phyloP scores from a whole-genome alignment of 2,113 vertebrate genomes.

The Lucifuga dentata region DNA sequence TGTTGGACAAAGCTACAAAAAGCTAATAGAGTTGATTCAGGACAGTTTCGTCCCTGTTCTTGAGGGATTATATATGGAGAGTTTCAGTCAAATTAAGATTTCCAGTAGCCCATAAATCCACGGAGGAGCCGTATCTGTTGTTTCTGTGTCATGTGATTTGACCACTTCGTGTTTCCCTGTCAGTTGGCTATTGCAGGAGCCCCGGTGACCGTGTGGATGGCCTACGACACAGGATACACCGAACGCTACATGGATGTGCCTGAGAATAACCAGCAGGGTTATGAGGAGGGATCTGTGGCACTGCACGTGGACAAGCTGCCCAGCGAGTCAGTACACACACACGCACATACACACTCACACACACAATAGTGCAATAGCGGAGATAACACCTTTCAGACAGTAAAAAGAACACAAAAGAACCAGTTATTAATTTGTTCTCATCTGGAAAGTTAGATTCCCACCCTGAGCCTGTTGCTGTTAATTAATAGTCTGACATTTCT shows the following conservation, averaged over 20 bases:
- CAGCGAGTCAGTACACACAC: slow-evolving; percentile 89
- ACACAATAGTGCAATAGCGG: not conserved
- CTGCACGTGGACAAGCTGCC: slow-evolving; percentile 97
- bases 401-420: too few relatives aligned
- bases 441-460: too few relatives aligned
- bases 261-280: slow-evolving; percentile 96
- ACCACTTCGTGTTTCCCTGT: not conserved
- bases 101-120: too few relatives aligned
- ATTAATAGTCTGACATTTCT: too few relatives aligned
- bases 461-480: too few relatives aligned
- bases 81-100: not conserved
- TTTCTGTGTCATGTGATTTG: not conserved
- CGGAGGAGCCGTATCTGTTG: too few relatives aligned
- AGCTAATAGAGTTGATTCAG: not conserved
- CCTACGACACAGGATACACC: slow-evolving; percentile 96
- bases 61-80: not conserved
- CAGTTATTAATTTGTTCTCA: not conserved
- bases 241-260: slow-evolving; percentile 98
- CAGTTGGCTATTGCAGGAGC: slow-evolving; percentile 96
- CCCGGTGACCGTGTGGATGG: slow-evolving; percentile 98
- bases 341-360: not conserved
- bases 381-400: not conserved
- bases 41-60: not conserved
- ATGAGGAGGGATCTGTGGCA: slow-evolving; percentile 95
- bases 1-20: slow-evolving; percentile 39